Percentiles rank a stretch among this genome's conserved stretches.
phyloP scores from a whole-genome alignment of 2,113 vertebrate species.

The Phoxinus phoxinus region DNA sequence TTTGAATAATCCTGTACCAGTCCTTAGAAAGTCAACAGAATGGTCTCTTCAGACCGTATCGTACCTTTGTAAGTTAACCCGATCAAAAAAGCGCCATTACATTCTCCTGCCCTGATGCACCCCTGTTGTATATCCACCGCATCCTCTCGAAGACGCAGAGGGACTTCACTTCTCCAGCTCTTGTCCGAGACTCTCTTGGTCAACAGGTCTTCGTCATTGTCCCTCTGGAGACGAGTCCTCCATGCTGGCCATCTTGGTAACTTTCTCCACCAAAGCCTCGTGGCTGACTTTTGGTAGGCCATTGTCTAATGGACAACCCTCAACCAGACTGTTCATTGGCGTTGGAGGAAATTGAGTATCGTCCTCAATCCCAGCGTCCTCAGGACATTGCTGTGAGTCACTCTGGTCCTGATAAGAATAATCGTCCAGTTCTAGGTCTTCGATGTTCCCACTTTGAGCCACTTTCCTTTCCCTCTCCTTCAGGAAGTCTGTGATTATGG shows the following conservation, averaged over 20 bases:
- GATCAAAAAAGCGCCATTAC: neutral
- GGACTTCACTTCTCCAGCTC: slow-evolving; percentile 13
- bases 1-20: neutral
- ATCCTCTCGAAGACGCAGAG: slow-evolving; percentile 2
- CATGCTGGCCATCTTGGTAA: slow-evolving; percentile 73
- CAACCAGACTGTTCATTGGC: slow-evolving; percentile 95
- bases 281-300: slow-evolving; percentile 83
- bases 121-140: slow-evolving; percentile 16
- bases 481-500: slow-evolving; percentile 83
- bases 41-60: slow-evolving; percentile 12
- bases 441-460: slow-evolving; percentile 35
- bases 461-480: slow-evolving; percentile 58
- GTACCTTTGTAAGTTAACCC: slow-evolving; percentile 30
- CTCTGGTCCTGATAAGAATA: slow-evolving; percentile 41
- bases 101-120: slow-evolving; percentile 1
- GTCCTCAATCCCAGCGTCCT: slow-evolving; percentile 68
- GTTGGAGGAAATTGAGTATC: slow-evolving; percentile 83
- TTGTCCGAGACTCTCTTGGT: neutral
- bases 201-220: slow-evolving; percentile 39
- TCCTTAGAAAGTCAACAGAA: slow-evolving; percentile 1
- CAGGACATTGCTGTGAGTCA: slow-evolving; percentile 46
- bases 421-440: slow-evolving; percentile 57
- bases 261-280: slow-evolving; percentile 83
- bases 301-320: slow-evolving; percentile 89
- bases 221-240: slow-evolving; percentile 37